Evolutionary conservation across 2,797 vertebrate species (phyloP).

Genomic region (Capromys pilorides): DNA sequence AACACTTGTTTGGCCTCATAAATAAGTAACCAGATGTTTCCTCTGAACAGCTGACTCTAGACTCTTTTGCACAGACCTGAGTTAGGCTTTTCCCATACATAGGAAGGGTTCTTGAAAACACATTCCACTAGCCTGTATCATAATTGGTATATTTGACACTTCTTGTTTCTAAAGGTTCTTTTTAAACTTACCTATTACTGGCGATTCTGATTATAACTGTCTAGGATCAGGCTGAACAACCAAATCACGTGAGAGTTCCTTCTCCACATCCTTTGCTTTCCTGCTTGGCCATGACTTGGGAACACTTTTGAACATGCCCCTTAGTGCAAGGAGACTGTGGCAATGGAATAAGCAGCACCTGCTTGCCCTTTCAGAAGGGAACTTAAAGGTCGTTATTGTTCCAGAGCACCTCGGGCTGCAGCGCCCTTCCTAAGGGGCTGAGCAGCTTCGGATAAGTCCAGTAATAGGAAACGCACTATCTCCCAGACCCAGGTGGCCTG

Average conservation of each 20-base stretch:
- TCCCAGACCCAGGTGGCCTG: background rate
- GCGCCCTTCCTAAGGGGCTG: background rate
- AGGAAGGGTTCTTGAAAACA: background rate
- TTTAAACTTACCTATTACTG: background rate
- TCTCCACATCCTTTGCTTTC: background rate
- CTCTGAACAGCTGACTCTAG: background rate
- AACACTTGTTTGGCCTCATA: background rate
- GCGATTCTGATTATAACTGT: background rate
- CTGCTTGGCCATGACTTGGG: background rate
- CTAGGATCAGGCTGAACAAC: background rate
- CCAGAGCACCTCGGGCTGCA: background rate
- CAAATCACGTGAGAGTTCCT: background rate
- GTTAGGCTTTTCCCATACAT: background rate
- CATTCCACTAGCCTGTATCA: background rate
- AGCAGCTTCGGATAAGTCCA: background rate
- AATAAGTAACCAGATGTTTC: background rate
- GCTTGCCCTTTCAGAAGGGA: slow-evolving; percentile 11
- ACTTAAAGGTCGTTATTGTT: slow-evolving; percentile 50
- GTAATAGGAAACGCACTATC: background rate
- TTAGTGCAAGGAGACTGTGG: slow-evolving; percentile 13
- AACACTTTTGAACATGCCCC: background rate
- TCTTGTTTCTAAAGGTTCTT: background rate
- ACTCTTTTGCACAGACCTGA: background rate
- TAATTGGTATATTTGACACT: background rate
- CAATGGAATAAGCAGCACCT: slow-evolving; percentile 8